These are phyloP conservation scores for Sturnira hondurensis DNA, from an alignment of 2,113 vertebrate species.

Conservation along the genomic window DNA sequence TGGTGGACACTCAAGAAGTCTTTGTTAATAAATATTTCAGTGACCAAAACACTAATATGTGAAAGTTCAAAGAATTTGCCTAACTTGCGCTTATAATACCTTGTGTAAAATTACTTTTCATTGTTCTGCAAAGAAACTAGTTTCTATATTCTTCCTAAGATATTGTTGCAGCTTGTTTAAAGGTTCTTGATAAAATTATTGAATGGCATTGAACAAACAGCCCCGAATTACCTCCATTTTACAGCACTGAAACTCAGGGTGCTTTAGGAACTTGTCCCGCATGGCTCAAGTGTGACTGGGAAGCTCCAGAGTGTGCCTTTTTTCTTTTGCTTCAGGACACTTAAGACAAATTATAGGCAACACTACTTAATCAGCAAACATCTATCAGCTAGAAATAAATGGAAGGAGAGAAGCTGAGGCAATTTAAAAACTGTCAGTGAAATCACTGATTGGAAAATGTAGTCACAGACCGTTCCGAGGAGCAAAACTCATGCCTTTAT, in stretches of 20 bases:
- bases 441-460: constrained; percentile 53
- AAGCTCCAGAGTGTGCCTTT: neutral
- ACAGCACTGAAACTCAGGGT: neutral
- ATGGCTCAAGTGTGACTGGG: neutral
- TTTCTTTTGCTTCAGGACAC: neutral
- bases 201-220: neutral
- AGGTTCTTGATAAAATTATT: neutral
- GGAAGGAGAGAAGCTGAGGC: constrained; percentile 36
- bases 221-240: neutral
- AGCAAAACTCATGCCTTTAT: neutral
- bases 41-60: neutral
- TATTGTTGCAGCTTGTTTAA: neutral
- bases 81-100: neutral
- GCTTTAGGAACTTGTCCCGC: neutral
- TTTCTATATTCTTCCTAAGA: neutral
- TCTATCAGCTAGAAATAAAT: constrained; percentile 46
- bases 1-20: neutral
- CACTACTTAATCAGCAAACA: constrained; percentile 57
- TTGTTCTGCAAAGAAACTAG: neutral
- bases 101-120: neutral
- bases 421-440: constrained; percentile 66
- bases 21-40: neutral
- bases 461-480: constrained; percentile 32
- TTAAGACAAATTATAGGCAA: constrained; percentile 49
- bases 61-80: neutral